phyloP scores from a whole-genome alignment of 2,888 invertebrate species.

The Pristionchus maxplancki region DNA sequence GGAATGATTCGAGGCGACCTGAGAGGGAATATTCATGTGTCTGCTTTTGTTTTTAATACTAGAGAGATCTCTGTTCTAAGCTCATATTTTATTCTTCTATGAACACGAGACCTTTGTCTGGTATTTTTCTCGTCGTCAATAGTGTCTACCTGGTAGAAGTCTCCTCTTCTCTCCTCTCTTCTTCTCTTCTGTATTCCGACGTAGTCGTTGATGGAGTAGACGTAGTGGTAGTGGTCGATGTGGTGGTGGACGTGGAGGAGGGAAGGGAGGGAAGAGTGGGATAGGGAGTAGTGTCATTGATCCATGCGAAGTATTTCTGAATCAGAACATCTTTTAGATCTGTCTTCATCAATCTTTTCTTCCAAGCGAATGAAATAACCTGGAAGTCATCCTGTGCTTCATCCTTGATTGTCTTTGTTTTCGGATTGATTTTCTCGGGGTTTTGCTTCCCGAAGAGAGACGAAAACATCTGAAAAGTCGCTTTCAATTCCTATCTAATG shows the following conservation, averaged over 20 bases:
- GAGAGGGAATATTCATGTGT: too few species aligned
- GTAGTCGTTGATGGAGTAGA: not conserved
- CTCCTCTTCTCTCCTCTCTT: not conserved
- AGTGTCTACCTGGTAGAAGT: not conserved
- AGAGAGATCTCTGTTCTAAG: not conserved
- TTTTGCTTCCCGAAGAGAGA: conserved; percentile 18
- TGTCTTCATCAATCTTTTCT: too few species aligned
- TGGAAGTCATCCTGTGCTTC: conserved; percentile 13
- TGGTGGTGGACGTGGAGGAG: not conserved
- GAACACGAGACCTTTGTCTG: not conserved
- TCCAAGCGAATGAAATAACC: not conserved
- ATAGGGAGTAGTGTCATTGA: conserved; percentile 17
- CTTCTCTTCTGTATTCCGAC: not conserved
- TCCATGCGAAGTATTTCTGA: conserved; percentile 47
- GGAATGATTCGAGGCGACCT: conserved; percentile 20
- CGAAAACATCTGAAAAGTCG: conserved; percentile 23
- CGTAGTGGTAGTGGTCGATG: not conserved
- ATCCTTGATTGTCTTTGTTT: not conserved
- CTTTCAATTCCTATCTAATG: not conserved
- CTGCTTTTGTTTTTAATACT: not conserved
- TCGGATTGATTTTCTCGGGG: conserved; percentile 9
- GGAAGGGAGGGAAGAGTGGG: not conserved
- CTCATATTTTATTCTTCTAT: not conserved
- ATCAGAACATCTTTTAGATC: not conserved
- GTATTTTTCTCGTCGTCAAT: not conserved